Evolutionary conservation across 2,797 vertebrate species (phyloP).

Genomic region (Melanotaenia parkinsoni): DNA sequence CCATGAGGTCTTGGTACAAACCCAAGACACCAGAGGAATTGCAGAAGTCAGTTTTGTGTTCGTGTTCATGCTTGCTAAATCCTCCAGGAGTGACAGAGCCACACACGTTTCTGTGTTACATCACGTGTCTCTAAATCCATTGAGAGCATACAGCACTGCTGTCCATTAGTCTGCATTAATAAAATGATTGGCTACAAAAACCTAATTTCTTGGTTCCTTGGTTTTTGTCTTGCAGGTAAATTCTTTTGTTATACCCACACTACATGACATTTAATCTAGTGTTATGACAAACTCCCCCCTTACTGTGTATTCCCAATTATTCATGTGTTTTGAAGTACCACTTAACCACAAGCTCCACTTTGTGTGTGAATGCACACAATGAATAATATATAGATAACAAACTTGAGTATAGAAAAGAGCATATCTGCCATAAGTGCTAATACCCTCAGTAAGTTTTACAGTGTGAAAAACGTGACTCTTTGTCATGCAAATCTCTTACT

Average conservation of each 20-base stretch:
- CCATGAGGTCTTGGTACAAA: slow-evolving; percentile 33
- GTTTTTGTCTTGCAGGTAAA: not conserved
- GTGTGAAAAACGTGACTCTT: slow-evolving; percentile 43
- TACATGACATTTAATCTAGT: slow-evolving; percentile 10
- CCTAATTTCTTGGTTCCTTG: not conserved
- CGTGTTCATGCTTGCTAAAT: slow-evolving; percentile 38
- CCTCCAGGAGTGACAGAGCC: slow-evolving; percentile 58
- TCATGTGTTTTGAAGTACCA: slow-evolving; percentile 49
- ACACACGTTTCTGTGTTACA: slow-evolving; percentile 46
- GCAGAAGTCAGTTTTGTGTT: slow-evolving; percentile 44
- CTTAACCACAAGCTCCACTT: slow-evolving; percentile 44
- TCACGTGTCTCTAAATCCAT: slow-evolving; percentile 39
- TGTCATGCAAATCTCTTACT: slow-evolving; percentile 64
- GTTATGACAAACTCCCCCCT: slow-evolving; percentile 28
- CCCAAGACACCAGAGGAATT: slow-evolving; percentile 39
- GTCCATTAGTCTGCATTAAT: slow-evolving; percentile 34
- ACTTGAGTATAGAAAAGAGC: slow-evolving; percentile 30
- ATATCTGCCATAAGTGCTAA: slow-evolving; percentile 32
- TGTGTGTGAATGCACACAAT: slow-evolving; percentile 43
- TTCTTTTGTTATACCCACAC: not conserved
- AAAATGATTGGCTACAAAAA: slow-evolving; percentile 11
- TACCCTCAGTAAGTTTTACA: slow-evolving; percentile 40
- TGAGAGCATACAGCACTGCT: slow-evolving; percentile 28
- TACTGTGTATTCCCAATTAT: slow-evolving; percentile 41
- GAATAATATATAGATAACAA: slow-evolving; percentile 55